These are phyloP conservation scores for Gyps fulvus DNA, from an alignment of 2,113 vertebrate species.

Conservation along the genomic window DNA sequence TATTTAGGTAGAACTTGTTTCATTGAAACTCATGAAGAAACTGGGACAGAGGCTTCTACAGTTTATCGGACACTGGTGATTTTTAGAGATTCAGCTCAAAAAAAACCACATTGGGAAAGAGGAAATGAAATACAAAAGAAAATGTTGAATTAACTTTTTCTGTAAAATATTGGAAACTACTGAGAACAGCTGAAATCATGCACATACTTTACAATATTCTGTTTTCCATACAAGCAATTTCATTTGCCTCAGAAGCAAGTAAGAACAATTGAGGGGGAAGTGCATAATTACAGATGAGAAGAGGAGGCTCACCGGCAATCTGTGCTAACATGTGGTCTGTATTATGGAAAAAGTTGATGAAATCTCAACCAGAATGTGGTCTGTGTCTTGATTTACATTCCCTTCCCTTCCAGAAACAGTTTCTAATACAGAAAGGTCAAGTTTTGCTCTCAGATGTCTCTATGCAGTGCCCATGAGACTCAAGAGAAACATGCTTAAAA, in stretches of 20 bases:
- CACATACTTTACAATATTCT: not conserved
- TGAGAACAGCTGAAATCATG: not conserved
- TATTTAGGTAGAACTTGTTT: not conserved
- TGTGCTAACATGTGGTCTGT: constrained; percentile 40
- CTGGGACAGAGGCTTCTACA: not conserved
- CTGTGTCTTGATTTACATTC: constrained; percentile 35
- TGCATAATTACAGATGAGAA: not conserved
- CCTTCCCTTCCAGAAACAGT: constrained; percentile 16
- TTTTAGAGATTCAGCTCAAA: not conserved
- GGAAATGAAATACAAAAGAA: not conserved
- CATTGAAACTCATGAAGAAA: not conserved
- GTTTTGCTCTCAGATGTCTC: constrained; percentile 6
- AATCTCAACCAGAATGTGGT: constrained; percentile 8
- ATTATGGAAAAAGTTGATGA: constrained; percentile 35
- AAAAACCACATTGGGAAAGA: not conserved
- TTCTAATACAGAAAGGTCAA: constrained; percentile 30
- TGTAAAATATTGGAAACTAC: not conserved
- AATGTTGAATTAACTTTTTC: not conserved
- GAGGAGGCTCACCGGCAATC: not conserved
- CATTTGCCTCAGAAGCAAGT: not conserved
- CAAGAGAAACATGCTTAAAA: not conserved
- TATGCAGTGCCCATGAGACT: not conserved
- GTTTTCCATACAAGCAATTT: not conserved
- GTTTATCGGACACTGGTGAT: not conserved
- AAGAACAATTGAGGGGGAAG: not conserved